Evolutionary conservation across 2,797 vertebrate species (phyloP).

Genomic region (Sebastes alutus): DNA sequence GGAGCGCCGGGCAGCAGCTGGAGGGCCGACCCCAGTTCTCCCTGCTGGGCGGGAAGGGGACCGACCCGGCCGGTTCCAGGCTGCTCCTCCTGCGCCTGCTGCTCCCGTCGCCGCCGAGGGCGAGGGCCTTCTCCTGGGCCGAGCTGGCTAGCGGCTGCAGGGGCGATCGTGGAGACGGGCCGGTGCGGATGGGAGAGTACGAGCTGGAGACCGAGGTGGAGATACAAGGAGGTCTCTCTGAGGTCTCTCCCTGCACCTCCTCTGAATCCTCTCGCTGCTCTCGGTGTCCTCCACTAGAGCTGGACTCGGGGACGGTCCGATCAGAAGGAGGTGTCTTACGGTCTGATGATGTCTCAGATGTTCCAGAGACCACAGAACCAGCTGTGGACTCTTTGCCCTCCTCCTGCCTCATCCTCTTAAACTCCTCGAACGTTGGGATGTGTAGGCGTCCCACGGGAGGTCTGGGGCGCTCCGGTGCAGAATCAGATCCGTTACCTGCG

Average conservation of each 20-base stretch:
- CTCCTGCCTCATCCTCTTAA: constrained; percentile 89
- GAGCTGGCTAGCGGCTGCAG: constrained; percentile 77
- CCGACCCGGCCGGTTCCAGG: constrained; percentile 67
- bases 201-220: neutral
- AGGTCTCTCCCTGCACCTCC: constrained; percentile 7
- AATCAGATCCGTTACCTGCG: constrained; percentile 29
- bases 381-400: constrained; percentile 51
- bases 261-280: neutral
- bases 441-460: constrained; percentile 80
- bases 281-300: neutral
- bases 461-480: constrained; percentile 66
- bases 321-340: neutral
- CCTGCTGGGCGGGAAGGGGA: constrained; percentile 74
- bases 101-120: neutral
- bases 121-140: constrained; percentile 24
- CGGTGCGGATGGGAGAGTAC: constrained; percentile 84
- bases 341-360: constrained; percentile 1
- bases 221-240: constrained; percentile 20
- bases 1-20: constrained; percentile 90
- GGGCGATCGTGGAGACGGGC: constrained; percentile 85
- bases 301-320: neutral
- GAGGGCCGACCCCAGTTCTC: constrained; percentile 82
- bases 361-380: constrained; percentile 23
- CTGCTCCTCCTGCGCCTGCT: constrained; percentile 64
- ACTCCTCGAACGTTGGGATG: constrained; percentile 92